A percentile compares a stretch with the other conserved stretches of the same genome.
Conservation (phyloP, 2,888 invertebrate genomes). For the Phortica magna region DNA sequence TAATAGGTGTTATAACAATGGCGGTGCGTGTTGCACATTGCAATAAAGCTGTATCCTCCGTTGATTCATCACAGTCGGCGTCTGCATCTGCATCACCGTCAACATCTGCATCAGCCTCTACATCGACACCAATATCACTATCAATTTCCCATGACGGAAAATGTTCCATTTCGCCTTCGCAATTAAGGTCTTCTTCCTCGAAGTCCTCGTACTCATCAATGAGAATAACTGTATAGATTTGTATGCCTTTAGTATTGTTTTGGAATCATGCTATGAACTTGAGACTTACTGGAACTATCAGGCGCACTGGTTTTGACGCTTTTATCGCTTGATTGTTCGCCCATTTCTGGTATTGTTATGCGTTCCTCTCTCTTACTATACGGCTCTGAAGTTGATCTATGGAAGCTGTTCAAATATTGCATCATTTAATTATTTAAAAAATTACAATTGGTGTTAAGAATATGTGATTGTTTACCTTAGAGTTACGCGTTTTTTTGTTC, state of each 20-base stretch:
- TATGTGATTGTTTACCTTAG: conserved; percentile 81
- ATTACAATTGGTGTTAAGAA: not conserved
- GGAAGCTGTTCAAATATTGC: conserved; percentile 50
- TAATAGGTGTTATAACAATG: conserved; percentile 79
- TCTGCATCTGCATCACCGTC: conserved; percentile 74
- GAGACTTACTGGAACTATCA: conserved; percentile 82
- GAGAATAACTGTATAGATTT: conserved; percentile 70
- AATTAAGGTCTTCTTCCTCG: conserved; percentile 78
- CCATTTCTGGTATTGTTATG: conserved; percentile 80
- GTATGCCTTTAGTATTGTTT: not conserved
- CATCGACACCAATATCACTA: conserved; percentile 77
- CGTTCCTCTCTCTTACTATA: conserved; percentile 78
- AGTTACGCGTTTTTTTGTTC: conserved; percentile 91
- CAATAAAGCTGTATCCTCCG: conserved; percentile 80
- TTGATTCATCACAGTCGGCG: conserved; percentile 79
- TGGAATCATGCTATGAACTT: not conserved
- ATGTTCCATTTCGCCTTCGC: conserved; percentile 78
- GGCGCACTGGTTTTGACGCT: conserved; percentile 80
- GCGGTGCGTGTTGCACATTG: conserved; percentile 79
- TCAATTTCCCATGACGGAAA: conserved; percentile 79
- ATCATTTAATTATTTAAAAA: not conserved
- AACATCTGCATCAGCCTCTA: conserved; percentile 73
- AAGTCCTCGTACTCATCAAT: conserved; percentile 78
- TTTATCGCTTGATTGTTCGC: conserved; percentile 72
- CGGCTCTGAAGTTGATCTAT: conserved; percentile 78